A percentile compares a stretch with the other conserved stretches of the same genome.
phyloP scores from a whole-genome alignment of 2,113 vertebrate species.

The Hypanus sabinus region DNA sequence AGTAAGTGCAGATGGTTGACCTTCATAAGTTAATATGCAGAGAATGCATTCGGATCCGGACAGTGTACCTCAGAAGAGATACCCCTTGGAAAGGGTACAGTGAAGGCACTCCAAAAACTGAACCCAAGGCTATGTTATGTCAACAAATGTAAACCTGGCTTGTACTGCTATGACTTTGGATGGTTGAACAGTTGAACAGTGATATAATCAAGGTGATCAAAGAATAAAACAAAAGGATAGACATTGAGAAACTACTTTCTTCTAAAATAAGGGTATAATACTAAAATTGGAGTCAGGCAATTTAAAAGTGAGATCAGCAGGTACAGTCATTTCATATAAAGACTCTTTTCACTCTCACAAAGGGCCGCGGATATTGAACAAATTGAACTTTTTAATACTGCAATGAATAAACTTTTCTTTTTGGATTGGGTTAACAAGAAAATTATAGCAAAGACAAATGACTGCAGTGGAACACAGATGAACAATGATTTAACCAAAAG shows the following conservation, averaged over 20 bases:
- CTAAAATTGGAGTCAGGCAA: background rate
- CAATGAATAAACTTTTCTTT: background rate
- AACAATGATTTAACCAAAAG: background rate
- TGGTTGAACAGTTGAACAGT: background rate
- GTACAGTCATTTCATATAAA: background rate
- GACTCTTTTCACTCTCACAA: background rate
- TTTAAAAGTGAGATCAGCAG: background rate
- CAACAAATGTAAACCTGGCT: background rate
- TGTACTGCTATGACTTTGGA: background rate
- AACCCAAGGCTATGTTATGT: background rate
- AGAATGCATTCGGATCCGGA: background rate
- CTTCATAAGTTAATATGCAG: background rate
- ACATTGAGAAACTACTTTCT: conserved; percentile 1
- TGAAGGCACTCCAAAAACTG: background rate
- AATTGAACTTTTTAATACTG: background rate
- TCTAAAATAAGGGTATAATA: background rate
- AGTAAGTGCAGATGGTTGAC: conserved; percentile 1
- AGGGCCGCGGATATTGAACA: background rate
- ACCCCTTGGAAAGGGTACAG: background rate
- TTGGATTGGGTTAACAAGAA: background rate
- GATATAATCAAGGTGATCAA: conserved; percentile 9
- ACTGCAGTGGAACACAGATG: background rate
- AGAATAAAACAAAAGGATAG: background rate
- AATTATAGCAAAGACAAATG: background rate
- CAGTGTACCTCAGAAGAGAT: background rate